Evolutionary conservation across 2,888 invertebrate genomes (phyloP), one percentile per base, ranked within the genome.

Genomic region (Coenonympha glycerion): DNA sequence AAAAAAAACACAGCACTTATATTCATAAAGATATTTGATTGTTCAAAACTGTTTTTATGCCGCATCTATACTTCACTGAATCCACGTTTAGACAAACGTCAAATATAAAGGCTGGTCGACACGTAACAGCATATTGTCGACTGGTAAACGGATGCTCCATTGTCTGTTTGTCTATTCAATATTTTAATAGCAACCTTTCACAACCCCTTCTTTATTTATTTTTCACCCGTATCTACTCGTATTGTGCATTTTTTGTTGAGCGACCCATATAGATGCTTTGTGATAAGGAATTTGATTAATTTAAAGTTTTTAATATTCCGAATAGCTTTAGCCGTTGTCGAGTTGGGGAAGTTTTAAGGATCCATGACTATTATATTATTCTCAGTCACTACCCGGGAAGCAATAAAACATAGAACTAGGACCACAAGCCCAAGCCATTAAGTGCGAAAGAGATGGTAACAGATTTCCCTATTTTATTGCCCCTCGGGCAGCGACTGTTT

Each of bases 111-210:
- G 24, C 33, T 36, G 22, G 44, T 46, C 34, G 49, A 55, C 47
- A 53, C 18, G 50, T 72, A 69, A 73, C 68, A 63, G 65, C 60
- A 56, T 64, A 73, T 75, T 74, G 60, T 59, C 47, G 50, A 58
- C 58, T 61, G 61, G 58, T 65, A 58, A 59, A 64, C 66, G 70
- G 65, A 67, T 65, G 58, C 51, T 9, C 64, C 58, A 71, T 73
- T 76, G 72, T 73, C 55, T 66, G 68, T 66, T 57, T 63, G 55
- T 63, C 64, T 63, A 68, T 72, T 68, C 66, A 69, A 65, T 58
- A 64, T 68, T 68, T 65, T 63, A 64, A 69, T 68, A 60, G 59
- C 51, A 48, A 51, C 42, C 56, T 60, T 64, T 64, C 62, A 69
- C 56, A 57, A 58, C 65, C 71, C 73, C 65, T 66, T 22, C 24